Conservation (phyloP, 2,113 vertebrate genomes). For the Eurystomus gularis region DNA sequence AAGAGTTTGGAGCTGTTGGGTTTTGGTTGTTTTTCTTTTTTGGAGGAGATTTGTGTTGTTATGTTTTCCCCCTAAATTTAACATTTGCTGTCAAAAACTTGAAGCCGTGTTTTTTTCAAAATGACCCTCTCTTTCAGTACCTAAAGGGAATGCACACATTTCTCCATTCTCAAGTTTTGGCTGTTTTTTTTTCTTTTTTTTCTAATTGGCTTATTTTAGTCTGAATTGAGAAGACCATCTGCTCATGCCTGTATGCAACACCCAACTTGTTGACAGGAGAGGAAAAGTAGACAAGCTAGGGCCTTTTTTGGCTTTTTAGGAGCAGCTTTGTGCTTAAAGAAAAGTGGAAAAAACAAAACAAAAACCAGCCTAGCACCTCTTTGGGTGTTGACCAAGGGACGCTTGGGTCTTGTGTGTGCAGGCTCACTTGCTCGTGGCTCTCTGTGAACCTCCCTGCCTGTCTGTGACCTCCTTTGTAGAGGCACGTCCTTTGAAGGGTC, state of each 20-base stretch:
- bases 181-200: neutral
- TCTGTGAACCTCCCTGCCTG: neutral
- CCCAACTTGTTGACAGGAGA: neutral
- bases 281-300: neutral
- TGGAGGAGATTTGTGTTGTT: neutral
- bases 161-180: neutral
- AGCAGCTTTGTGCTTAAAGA: neutral
- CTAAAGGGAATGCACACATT: neutral
- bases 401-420: accelerated
- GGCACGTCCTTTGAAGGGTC: neutral
- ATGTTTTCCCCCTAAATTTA: neutral
- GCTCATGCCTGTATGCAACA: neutral
- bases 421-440: neutral
- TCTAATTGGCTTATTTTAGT: neutral
- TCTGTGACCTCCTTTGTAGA: neutral
- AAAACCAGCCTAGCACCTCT: neutral
- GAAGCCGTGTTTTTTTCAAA: neutral
- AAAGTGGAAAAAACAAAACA: neutral
- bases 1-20: neutral
- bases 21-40: neutral
- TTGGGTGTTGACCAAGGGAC: neutral
- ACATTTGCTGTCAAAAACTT: neutral
- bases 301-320: neutral
- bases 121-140: neutral
- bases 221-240: neutral